Conservation (phyloP, 1,140 invertebrate species). For the Copidosoma floridanum region DNA sequence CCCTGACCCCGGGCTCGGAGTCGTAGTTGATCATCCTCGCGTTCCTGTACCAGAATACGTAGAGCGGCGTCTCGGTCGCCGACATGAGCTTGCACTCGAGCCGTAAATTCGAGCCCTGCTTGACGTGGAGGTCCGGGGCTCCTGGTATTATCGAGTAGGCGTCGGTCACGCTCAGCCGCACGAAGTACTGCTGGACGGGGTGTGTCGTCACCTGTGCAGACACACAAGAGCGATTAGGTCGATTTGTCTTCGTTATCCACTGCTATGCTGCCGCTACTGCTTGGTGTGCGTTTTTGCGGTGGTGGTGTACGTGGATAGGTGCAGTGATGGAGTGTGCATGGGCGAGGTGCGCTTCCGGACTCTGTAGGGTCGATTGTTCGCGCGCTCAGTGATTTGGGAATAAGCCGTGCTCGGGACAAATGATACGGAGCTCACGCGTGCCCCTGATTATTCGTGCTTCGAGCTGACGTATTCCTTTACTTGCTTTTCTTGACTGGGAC, state of each 20-base stretch:
- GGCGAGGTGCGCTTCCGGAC: too few relatives aligned
- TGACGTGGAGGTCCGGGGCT: slow-evolving; percentile 72
- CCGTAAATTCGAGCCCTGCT: slow-evolving; percentile 69
- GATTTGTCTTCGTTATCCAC: slow-evolving; percentile 3
- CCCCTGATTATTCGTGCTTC: too few relatives aligned
- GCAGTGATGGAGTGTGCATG: neutral
- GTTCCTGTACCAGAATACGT: slow-evolving; percentile 79
- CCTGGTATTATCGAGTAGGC: slow-evolving; percentile 73
- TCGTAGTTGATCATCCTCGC: slow-evolving; percentile 74
- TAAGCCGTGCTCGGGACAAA: too few relatives aligned
- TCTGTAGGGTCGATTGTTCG: too few relatives aligned
- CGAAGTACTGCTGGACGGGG: slow-evolving; percentile 49
- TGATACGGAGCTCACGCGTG: too few relatives aligned
- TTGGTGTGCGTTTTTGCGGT: neutral
- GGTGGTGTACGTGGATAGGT: neutral
- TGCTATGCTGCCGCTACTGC: neutral
- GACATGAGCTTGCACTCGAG: slow-evolving; percentile 70
- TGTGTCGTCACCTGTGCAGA: slow-evolving; percentile 47
- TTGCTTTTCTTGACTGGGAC: too few relatives aligned
- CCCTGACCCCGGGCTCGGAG: slow-evolving; percentile 56
- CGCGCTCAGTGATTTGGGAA: too few relatives aligned
- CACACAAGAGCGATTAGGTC: neutral
- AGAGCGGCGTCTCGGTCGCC: slow-evolving; percentile 73
- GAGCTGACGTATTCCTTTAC: too few relatives aligned
- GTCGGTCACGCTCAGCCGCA: slow-evolving; percentile 58